Evolutionary conservation across 1,140 invertebrate genomes (phyloP).

Genomic region (Drosophila azteca): DNA sequence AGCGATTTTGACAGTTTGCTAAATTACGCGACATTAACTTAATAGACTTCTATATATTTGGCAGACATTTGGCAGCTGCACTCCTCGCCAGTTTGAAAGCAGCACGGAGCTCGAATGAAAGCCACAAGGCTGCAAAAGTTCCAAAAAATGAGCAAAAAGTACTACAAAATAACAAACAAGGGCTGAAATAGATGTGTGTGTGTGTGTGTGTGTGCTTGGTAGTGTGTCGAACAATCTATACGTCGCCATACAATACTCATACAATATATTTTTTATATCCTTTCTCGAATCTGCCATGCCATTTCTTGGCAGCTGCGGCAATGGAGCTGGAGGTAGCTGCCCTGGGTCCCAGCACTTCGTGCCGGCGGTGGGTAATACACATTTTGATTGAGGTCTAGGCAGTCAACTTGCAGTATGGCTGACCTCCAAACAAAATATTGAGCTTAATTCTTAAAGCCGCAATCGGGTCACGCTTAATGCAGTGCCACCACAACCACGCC

Average conservation of each 20-base stretch:
- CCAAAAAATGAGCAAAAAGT: conserved; percentile 26
- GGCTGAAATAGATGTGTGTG: background rate
- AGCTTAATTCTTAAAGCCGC: conserved; percentile 48
- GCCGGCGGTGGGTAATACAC: conserved; percentile 20
- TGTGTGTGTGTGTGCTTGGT: conserved; percentile 4
- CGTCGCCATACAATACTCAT: conserved; percentile 27
- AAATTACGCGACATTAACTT: conserved; percentile 81
- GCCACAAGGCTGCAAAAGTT: conserved; percentile 65
- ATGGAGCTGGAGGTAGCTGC: background rate
- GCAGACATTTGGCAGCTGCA: conserved; percentile 76
- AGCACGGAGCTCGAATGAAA: conserved; percentile 40
- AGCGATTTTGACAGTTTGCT: conserved; percentile 78
- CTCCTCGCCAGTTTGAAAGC: conserved; percentile 35
- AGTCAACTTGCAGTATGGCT: conserved; percentile 39
- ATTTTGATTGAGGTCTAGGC: conserved; percentile 54
- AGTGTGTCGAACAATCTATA: conserved; percentile 33
- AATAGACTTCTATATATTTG: conserved; percentile 76
- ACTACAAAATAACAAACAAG: conserved; percentile 48
- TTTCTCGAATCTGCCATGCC: conserved; percentile 34
- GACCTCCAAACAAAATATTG: conserved; percentile 45
- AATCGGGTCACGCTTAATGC: conserved; percentile 36
- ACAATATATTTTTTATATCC: conserved; percentile 52
- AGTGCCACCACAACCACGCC: conserved; percentile 18
- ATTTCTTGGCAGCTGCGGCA: conserved; percentile 29
- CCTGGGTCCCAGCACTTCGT: background rate